Conservation (phyloP, 2,888 invertebrate genomes). For the Copidosoma aretas region DNA sequence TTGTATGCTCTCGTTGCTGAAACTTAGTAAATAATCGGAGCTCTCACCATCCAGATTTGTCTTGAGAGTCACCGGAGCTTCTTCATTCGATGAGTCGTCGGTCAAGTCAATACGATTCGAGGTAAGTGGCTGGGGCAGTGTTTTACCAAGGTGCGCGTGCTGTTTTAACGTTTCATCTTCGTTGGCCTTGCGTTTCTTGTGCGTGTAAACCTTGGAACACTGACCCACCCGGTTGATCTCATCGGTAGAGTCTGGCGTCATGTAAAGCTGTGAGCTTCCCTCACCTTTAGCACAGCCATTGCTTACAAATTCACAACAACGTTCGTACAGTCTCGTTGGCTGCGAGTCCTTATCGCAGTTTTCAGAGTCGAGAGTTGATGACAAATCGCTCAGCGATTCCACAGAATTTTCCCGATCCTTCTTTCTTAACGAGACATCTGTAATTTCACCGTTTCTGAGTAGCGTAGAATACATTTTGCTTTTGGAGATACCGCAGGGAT, state of each 20-base stretch:
- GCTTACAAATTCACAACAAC: constrained; percentile 51
- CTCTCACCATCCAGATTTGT: constrained; percentile 54
- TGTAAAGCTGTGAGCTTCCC: constrained; percentile 19
- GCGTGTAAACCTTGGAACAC: constrained; percentile 57
- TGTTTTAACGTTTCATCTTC: constrained; percentile 42
- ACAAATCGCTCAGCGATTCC: constrained; percentile 36
- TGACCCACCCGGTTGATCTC: constrained; percentile 50
- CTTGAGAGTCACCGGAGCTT: constrained; percentile 52
- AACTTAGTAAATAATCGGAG: constrained; percentile 54
- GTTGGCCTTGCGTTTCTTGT: constrained; percentile 54
- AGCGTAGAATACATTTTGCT: constrained; percentile 22
- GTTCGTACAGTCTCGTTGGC: constrained; percentile 46
- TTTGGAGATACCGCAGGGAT: constrained; percentile 20
- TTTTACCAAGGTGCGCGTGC: constrained; percentile 35
- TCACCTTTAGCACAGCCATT: constrained; percentile 37
- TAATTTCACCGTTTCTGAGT: constrained; percentile 25
- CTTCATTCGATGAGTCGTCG: constrained; percentile 50
- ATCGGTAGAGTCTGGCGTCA: constrained; percentile 36
- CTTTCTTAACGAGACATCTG: constrained; percentile 12
- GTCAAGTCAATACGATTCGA: constrained; percentile 55
- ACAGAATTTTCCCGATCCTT: constrained; percentile 31
- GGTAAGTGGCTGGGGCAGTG: constrained; percentile 41
- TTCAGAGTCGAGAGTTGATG: constrained; percentile 37
- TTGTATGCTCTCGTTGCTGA: constrained; percentile 54
- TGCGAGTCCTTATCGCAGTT: constrained; percentile 37